Percentiles rank a stretch among this genome's conserved stretches.
Conservation (phyloP, 2,113 vertebrate species). For the Gymnocephalus cernua region DNA sequence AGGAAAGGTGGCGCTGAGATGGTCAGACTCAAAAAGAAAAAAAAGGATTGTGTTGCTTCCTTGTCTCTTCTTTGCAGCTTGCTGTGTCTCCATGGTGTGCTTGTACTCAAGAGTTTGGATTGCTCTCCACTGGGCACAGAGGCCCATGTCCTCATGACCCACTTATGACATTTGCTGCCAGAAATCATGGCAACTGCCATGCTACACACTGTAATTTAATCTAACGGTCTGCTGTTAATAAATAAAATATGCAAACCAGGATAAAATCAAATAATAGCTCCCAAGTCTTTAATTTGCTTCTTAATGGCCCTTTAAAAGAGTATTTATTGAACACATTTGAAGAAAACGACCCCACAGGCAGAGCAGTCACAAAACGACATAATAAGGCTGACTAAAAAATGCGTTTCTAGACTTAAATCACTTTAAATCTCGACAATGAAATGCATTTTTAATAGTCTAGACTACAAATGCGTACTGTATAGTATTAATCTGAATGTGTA, state of each 20-base stretch:
- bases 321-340: conserved; percentile 58
- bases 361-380: conserved; percentile 25
- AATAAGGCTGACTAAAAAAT: conserved; percentile 28
- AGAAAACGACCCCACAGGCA: conserved; percentile 27
- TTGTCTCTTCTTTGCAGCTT: not conserved
- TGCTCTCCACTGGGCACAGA: not conserved
- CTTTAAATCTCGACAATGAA: conserved; percentile 23
- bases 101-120: not conserved
- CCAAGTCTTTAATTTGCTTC: conserved; percentile 31
- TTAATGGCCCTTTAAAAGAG: conserved; percentile 50
- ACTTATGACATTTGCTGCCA: conserved; percentile 47
- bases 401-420: conserved; percentile 26
- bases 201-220: conserved; percentile 33
- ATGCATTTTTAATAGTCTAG: conserved; percentile 8
- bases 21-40: no score
- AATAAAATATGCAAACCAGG: conserved; percentile 63
- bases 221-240: conserved; percentile 47
- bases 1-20: no score
- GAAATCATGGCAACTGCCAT: conserved; percentile 43
- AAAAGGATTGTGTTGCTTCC: no score
- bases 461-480: not conserved
- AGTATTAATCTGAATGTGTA: not conserved
- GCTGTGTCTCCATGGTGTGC: not conserved
- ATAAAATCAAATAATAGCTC: conserved; percentile 42
- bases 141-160: conserved; percentile 34